A percentile compares a stretch with the other conserved stretches of the same genome.
Conservation (phyloP, 2,113 vertebrate species). For the Anoplopoma fimbria region DNA sequence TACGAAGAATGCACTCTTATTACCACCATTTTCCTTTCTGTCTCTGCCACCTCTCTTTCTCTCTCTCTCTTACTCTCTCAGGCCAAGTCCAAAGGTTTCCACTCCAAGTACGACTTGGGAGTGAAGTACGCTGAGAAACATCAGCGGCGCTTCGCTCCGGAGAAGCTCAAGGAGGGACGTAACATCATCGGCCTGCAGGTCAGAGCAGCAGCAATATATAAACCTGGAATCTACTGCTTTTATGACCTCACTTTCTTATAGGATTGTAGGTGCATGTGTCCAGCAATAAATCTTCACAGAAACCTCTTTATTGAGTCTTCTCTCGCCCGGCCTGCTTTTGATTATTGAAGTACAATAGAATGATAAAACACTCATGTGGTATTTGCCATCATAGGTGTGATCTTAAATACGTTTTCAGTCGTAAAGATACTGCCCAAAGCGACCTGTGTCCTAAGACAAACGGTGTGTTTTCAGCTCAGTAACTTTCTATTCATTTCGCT, state of each 20-base stretch:
- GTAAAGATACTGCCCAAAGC: neutral
- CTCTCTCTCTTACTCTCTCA: slow-evolving; percentile 51
- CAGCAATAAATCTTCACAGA: neutral
- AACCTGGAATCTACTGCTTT: neutral
- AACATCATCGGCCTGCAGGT: slow-evolving; percentile 96
- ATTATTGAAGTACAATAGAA: too few relatives aligned
- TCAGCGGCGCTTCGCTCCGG: slow-evolving; percentile 88
- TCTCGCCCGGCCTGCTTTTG: neutral
- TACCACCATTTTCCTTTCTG: slow-evolving; percentile 23
- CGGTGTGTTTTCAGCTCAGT: neutral
- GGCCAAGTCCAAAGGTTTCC: slow-evolving; percentile 93
- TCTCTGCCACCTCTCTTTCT: neutral
- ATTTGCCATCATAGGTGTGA: neutral
- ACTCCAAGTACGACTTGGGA: slow-evolving; percentile 88
- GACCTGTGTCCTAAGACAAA: neutral
- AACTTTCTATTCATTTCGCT: neutral
- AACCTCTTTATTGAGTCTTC: neutral
- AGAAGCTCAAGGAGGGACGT: slow-evolving; percentile 91
- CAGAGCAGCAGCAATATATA: slow-evolving; percentile 11
- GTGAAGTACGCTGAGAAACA: slow-evolving; percentile 94
- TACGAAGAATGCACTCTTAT: slow-evolving; percentile 13
- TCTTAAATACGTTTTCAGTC: neutral
- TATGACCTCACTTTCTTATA: neutral
- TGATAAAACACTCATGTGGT: neutral
- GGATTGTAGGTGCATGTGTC: neutral